These are phyloP conservation scores for Puntigrus tetrazona DNA, from an alignment of 2,113 vertebrate genomes.

Conservation along the genomic window DNA sequence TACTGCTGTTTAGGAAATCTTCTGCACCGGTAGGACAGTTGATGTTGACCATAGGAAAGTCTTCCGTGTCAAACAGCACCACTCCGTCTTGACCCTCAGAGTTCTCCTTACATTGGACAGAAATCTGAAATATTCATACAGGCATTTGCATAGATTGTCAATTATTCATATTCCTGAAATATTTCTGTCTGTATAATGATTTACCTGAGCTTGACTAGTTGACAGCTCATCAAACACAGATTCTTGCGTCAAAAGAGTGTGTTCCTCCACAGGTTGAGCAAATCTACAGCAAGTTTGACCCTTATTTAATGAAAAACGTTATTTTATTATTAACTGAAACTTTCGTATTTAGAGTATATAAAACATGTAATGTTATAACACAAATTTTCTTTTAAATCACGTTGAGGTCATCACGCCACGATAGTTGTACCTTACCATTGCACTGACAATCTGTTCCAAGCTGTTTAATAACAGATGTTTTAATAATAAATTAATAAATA, in stretches of 20 bases:
- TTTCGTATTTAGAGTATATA: neutral
- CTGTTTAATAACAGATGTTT: neutral
- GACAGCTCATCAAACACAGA: neutral
- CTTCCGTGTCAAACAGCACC: neutral
- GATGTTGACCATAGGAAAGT: neutral
- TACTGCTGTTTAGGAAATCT: neutral
- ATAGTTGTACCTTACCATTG: conserved; percentile 3
- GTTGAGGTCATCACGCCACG: neutral
- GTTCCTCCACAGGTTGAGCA: neutral
- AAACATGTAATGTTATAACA: neutral
- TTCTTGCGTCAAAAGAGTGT: neutral
- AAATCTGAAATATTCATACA: conserved; percentile 26
- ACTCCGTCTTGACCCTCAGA: neutral
- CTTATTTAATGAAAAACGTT: neutral
- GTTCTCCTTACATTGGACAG: conserved; percentile 3
- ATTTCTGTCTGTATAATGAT: neutral
- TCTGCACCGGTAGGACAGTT: no score
- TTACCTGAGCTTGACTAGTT: neutral
- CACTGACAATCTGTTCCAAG: neutral
- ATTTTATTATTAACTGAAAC: neutral
- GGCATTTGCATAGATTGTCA: neutral
- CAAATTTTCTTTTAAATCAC: neutral
- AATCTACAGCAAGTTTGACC: conserved; percentile 2
- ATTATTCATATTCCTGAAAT: neutral
- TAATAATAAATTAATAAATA: neutral